These are phyloP conservation scores for Blennius ocellaris DNA, from an alignment of 2,113 vertebrate genomes.

Conservation along the genomic window DNA sequence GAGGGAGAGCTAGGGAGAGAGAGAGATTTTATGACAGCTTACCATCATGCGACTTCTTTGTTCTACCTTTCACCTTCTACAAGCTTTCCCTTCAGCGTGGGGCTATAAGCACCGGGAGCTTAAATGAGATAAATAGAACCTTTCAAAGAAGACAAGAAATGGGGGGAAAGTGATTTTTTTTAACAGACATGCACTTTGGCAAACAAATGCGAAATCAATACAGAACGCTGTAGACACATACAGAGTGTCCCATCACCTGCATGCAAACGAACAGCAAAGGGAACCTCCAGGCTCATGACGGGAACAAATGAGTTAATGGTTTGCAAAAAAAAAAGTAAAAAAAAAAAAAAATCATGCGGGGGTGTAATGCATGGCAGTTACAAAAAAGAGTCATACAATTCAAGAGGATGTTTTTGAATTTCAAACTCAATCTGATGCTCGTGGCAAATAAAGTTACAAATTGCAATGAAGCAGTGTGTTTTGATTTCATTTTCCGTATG, in stretches of 20 bases:
- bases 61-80: slow-evolving; percentile 44
- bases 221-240: slow-evolving; percentile 33
- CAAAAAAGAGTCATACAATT: background rate
- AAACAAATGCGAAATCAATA: slow-evolving; percentile 76
- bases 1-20: background rate
- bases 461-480: background rate
- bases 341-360: slow-evolving; percentile 10
- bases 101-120: slow-evolving; percentile 41
- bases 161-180: slow-evolving; percentile 18
- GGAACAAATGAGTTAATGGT: slow-evolving; percentile 50
- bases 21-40: slow-evolving; percentile 47
- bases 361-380: slow-evolving; percentile 3
- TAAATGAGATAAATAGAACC: slow-evolving; percentile 65
- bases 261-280: slow-evolving; percentile 32
- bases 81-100: slow-evolving; percentile 26
- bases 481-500: background rate
- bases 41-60: slow-evolving; percentile 50
- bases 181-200: slow-evolving; percentile 49
- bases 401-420: slow-evolving; percentile 7
- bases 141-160: slow-evolving; percentile 40
- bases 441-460: slow-evolving; percentile 3
- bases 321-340: slow-evolving; percentile 36
- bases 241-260: slow-evolving; percentile 23
- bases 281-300: slow-evolving; percentile 12
- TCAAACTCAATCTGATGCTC: slow-evolving; percentile 1